Conservation (phyloP, 2,113 vertebrate species). For the Notechis scutatus region DNA sequence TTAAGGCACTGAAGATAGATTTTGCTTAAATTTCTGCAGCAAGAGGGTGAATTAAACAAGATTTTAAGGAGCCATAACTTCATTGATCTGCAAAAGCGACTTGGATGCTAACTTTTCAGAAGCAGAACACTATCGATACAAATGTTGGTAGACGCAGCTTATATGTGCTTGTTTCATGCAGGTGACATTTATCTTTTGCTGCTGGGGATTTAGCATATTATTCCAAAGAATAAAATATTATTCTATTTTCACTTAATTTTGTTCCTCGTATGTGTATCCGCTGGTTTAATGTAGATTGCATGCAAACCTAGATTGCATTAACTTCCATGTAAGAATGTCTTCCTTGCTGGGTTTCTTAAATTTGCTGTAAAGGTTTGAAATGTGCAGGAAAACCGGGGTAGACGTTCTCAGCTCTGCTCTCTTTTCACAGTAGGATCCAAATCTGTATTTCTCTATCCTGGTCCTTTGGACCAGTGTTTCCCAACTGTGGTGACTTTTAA, state of each 20-base stretch:
- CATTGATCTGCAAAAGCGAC: background rate
- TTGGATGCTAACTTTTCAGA: background rate
- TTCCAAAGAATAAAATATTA: background rate
- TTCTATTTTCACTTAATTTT: background rate
- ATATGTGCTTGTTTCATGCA: background rate
- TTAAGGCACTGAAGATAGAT: background rate
- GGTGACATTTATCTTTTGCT: background rate
- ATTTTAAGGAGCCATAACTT: background rate
- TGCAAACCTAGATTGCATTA: background rate
- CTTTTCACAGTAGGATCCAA: background rate
- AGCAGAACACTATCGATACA: background rate
- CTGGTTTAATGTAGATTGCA: background rate
- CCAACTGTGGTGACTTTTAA: background rate
- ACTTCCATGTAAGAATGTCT: background rate
- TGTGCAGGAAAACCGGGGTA: background rate
- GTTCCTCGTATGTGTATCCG: background rate
- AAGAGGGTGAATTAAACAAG: background rate
- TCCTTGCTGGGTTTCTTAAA: background rate
- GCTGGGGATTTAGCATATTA: background rate
- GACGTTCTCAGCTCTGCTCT: background rate
- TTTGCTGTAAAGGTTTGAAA: background rate
- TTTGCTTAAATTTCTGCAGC: background rate
- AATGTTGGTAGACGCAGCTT: background rate
- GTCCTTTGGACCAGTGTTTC: background rate
- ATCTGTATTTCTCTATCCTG: background rate